Conservation (phyloP, 2,113 vertebrate genomes). For the Bos indicus region DNA sequence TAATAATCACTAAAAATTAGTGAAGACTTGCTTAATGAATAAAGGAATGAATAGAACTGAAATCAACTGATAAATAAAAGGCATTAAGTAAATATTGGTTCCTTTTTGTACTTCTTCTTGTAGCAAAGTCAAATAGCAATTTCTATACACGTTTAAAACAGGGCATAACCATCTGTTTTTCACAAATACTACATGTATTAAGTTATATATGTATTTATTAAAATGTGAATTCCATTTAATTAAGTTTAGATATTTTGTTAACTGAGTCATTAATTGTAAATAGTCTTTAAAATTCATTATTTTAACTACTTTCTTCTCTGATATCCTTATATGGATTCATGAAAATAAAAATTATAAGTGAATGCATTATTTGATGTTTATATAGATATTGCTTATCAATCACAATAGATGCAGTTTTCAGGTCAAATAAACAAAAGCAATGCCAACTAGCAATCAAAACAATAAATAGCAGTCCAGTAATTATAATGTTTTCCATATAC, state of each 20-base stretch:
- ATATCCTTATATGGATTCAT: not conserved
- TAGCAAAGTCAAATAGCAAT: not conserved
- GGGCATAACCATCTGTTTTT: not conserved
- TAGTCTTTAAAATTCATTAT: not conserved
- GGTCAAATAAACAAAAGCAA: conserved; percentile 6
- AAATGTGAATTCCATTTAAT: not conserved
- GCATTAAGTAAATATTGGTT: not conserved
- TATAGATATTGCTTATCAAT: not conserved
- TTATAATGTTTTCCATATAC: not conserved
- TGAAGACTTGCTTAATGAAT: not conserved
- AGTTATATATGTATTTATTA: not conserved
- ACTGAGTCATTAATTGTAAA: not conserved
- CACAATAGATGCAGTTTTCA: not conserved
- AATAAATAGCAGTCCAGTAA: not conserved
- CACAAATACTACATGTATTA: not conserved
- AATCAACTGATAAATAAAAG: not conserved
- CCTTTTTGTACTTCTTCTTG: not conserved
- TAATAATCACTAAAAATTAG: not conserved
- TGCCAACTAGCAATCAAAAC: not conserved
- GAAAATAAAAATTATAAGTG: not conserved
- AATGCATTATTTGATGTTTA: conserved; percentile 11
- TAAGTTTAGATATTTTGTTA: not conserved
- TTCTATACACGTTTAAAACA: not conserved
- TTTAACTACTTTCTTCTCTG: not conserved
- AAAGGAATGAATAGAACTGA: not conserved